Conservation (phyloP, 1,140 invertebrate species). For the Drosophila ambigua region DNA sequence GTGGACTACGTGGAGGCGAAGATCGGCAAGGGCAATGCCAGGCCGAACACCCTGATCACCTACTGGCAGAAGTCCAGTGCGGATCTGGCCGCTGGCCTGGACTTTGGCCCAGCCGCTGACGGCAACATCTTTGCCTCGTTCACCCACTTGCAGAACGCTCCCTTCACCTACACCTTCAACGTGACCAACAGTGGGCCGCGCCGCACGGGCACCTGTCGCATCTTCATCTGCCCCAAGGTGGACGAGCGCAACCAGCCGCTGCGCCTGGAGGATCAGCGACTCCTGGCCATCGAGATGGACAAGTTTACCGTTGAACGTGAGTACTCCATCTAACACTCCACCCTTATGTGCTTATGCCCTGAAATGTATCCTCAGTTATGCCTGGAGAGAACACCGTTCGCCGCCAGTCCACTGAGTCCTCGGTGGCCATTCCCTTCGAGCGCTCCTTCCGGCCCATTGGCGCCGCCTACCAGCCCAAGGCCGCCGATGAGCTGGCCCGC, state of each 20-base stretch:
- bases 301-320: constrained; percentile 85
- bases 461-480: constrained; percentile 63
- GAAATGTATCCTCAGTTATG: constrained; percentile 82
- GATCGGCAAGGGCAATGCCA: constrained; percentile 67
- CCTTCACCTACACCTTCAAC: constrained; percentile 86
- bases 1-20: constrained; percentile 82
- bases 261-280: constrained; percentile 85
- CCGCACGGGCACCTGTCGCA: constrained; percentile 85
- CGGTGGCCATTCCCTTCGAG: constrained; percentile 88
- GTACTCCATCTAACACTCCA: constrained; percentile 32
- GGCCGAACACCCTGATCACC: constrained; percentile 84
- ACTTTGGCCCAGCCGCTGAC: constrained; percentile 85
- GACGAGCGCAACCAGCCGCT: constrained; percentile 85
- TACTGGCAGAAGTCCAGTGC: constrained; percentile 87
- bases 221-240: constrained; percentile 86
- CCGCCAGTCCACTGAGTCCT: constrained; percentile 86
- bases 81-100: constrained; percentile 86
- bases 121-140: constrained; percentile 86
- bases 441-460: constrained; percentile 87
- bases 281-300: constrained; percentile 86
- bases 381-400: constrained; percentile 86
- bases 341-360: not conserved
- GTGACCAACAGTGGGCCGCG: constrained; percentile 80
- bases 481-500: constrained; percentile 67
- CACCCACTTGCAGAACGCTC: constrained; percentile 88